Evolutionary conservation across 2,113 vertebrate species (phyloP).

Genomic region (Oreochromis aureus): DNA sequence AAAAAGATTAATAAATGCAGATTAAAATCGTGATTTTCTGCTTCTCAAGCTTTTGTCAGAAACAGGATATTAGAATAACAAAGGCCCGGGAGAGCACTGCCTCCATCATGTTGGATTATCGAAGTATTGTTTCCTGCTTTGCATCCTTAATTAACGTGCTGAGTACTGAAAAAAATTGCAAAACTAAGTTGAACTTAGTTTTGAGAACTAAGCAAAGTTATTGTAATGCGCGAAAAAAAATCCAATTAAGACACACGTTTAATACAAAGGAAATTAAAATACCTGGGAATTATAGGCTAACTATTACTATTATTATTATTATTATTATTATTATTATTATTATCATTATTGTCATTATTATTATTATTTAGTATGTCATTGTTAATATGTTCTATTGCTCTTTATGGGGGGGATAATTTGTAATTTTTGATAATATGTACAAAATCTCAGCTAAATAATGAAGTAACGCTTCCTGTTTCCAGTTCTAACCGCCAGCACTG

Average conservation of each 20-base stretch:
- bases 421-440: not conserved
- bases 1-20: not conserved
- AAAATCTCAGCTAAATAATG: not conserved
- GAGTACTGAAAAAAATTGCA: not conserved
- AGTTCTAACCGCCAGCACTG: not conserved
- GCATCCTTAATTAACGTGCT: not conserved
- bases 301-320: not conserved
- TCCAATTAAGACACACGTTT: not conserved
- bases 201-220: not conserved
- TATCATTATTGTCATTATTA: rapidly evolving
- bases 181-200: not conserved
- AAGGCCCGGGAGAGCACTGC: not conserved
- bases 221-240: not conserved
- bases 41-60: not conserved
- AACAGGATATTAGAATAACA: not conserved
- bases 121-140: not conserved
- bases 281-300: not conserved
- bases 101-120: not conserved
- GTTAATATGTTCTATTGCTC: not conserved
- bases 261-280: not conserved
- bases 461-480: not conserved
- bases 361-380: not conserved
- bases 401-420: not conserved
- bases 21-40: not conserved
- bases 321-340: not conserved